Evolutionary conservation across 2,113 vertebrate species (phyloP).

Genomic region (Narcine bancroftii): DNA sequence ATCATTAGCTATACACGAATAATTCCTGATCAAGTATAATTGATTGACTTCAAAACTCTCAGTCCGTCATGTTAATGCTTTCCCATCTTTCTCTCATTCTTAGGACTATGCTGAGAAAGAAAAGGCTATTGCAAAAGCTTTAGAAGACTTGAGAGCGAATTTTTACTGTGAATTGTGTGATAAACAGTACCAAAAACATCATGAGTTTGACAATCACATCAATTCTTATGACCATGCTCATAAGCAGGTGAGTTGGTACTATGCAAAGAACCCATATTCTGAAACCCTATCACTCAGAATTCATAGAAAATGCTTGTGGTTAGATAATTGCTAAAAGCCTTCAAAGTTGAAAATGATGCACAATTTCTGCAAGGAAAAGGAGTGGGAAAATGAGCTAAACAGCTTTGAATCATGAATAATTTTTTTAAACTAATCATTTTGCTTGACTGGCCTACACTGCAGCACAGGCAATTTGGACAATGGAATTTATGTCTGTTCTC

Average conservation of each 20-base stretch:
- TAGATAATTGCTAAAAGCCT: not conserved
- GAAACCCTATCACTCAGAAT: not conserved
- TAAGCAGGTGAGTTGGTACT: slow-evolving; percentile 74
- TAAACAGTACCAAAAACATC: slow-evolving; percentile 97
- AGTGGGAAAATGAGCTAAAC: not conserved
- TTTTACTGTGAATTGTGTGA: slow-evolving; percentile 99
- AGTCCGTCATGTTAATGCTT: not conserved
- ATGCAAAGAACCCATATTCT: not conserved
- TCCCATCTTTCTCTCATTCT: slow-evolving; percentile 39
- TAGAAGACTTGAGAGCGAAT: slow-evolving; percentile 95
- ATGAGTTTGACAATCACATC: slow-evolving; percentile 99
- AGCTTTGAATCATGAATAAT: not conserved
- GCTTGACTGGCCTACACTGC: not conserved
- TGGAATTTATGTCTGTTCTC: too few relatives aligned
- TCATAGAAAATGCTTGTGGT: not conserved
- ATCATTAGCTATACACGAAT: not conserved
- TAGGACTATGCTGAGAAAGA: slow-evolving; percentile 95
- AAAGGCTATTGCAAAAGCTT: slow-evolving; percentile 92
- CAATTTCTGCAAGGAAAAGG: not conserved
- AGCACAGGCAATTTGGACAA: too few relatives aligned
- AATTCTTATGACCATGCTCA: slow-evolving; percentile 98
- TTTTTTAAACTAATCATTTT: not conserved
- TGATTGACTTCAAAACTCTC: not conserved
- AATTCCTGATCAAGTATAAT: not conserved
- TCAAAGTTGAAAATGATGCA: not conserved